Percentiles rank a stretch among this genome's conserved stretches.
phyloP scores from a whole-genome alignment of 2,888 invertebrate genomes.

The Calameuta filiformis region DNA sequence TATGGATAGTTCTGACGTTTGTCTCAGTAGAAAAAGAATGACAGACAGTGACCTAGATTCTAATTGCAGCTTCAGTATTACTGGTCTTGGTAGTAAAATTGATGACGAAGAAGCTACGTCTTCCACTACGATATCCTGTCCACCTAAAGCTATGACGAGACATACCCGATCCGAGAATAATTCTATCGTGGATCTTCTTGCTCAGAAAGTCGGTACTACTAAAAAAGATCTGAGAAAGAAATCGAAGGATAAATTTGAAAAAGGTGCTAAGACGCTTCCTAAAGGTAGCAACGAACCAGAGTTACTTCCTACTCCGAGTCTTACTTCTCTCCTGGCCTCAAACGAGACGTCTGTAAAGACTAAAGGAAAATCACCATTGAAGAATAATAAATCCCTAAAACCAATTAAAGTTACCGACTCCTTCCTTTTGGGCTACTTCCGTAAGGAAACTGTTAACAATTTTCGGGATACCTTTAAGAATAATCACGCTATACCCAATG shows the following conservation, averaged over 20 bases:
- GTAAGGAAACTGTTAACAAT: conserved; percentile 76
- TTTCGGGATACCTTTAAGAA: conserved; percentile 76
- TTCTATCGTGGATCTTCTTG: conserved; percentile 76
- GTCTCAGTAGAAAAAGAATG: conserved; percentile 53
- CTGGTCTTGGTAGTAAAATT: conserved; percentile 68
- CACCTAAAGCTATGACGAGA: conserved; percentile 61
- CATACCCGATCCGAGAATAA: conserved; percentile 65
- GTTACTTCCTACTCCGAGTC: conserved; percentile 75
- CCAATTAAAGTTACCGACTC: conserved; percentile 66
- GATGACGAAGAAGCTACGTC: conserved; percentile 77
- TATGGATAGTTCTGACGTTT: conserved; percentile 68
- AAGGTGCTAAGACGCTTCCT: conserved; percentile 67
- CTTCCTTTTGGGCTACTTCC: conserved; percentile 73
- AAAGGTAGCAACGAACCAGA: conserved; percentile 71
- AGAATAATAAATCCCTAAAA: conserved; percentile 45
- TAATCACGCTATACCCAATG: conserved; percentile 70
- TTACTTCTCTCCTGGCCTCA: conserved; percentile 51
- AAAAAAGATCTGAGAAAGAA: conserved; percentile 67
- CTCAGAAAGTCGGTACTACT: conserved; percentile 73
- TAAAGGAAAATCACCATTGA: conserved; percentile 49
- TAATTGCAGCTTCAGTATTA: conserved; percentile 71
- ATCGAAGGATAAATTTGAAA: conserved; percentile 68
- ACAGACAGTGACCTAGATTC: conserved; percentile 77
- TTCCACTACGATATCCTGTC: conserved; percentile 74
- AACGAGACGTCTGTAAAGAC: conserved; percentile 33